Evolutionary conservation across 2,797 vertebrate species (phyloP).

Genomic region (Pangasius macronema): DNA sequence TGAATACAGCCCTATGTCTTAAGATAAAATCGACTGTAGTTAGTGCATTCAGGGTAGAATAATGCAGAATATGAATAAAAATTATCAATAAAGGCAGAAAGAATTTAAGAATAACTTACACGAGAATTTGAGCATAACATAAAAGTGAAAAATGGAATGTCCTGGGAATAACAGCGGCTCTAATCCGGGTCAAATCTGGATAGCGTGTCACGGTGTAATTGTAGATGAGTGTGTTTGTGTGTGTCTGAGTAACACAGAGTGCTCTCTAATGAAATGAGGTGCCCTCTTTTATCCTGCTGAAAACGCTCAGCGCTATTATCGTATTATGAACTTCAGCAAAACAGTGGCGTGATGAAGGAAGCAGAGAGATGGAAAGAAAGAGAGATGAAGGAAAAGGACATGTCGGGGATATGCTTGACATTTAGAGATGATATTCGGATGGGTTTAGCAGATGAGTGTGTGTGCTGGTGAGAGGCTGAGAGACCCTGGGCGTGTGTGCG

Average conservation of each 20-base stretch:
- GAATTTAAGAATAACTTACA: neutral
- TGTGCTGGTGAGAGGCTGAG: neutral
- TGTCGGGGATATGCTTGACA: neutral
- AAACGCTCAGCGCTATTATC: slow-evolving; percentile 35
- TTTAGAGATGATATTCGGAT: slow-evolving; percentile 20
- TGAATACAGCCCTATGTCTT: neutral
- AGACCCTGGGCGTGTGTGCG: neutral
- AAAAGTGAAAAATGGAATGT: neutral
- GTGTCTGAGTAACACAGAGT: neutral
- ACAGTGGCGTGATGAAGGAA: slow-evolving; percentile 29
- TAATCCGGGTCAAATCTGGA: neutral
- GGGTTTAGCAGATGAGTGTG: neutral
- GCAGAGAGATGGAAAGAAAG: neutral
- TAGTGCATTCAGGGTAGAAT: neutral
- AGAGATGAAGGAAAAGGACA: slow-evolving; percentile 38
- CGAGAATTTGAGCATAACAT: neutral
- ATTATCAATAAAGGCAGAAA: neutral
- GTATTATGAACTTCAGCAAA: slow-evolving; percentile 34
- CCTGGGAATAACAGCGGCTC: neutral
- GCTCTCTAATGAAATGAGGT: neutral
- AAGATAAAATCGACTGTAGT: neutral
- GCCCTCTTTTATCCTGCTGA: slow-evolving; percentile 7
- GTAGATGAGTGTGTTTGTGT: slow-evolving; percentile 4
- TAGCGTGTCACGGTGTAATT: neutral
- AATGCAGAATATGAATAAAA: neutral